Evolutionary conservation across 2,888 invertebrate species (phyloP).

Genomic region (Monopis laevigella): DNA sequence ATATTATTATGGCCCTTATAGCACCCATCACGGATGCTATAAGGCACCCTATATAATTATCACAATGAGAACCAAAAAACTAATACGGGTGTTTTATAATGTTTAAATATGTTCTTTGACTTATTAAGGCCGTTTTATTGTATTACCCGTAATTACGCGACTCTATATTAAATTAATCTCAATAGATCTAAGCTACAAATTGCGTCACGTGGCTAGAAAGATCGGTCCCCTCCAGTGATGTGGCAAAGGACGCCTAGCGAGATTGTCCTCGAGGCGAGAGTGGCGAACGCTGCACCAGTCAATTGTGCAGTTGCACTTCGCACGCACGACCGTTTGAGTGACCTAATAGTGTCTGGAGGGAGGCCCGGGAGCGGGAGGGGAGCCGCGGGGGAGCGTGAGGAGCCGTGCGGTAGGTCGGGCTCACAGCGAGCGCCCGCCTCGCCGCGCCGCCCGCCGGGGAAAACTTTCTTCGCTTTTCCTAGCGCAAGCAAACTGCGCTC

Average conservation of each 20-base stretch:
- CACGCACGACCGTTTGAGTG: slow-evolving; percentile 62
- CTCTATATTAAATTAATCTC: too few relatives aligned
- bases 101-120: too few relatives aligned
- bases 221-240: slow-evolving; percentile 60
- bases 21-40: too few relatives aligned
- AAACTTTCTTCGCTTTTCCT: slow-evolving; percentile 66
- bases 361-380: slow-evolving; percentile 55
- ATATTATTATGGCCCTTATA: too few relatives aligned
- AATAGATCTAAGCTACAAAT: too few relatives aligned
- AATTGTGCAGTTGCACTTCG: slow-evolving; percentile 62
- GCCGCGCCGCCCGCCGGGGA: slow-evolving; percentile 46
- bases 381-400: slow-evolving; percentile 30
- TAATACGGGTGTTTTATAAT: too few relatives aligned
- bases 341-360: slow-evolving; percentile 66
- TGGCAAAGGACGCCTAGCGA: slow-evolving; percentile 63
- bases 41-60: too few relatives aligned
- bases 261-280: slow-evolving; percentile 68
- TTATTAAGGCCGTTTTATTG: too few relatives aligned
- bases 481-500: slow-evolving; percentile 51
- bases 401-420: slow-evolving; percentile 63
- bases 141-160: too few relatives aligned
- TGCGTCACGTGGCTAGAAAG: slow-evolving; percentile 38
- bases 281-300: slow-evolving; percentile 65
- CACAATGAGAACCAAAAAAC: too few relatives aligned
- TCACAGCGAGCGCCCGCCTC: slow-evolving; percentile 57